Evolutionary conservation across 2,888 invertebrate species (phyloP).

Genomic region (Hipparchia semele): DNA sequence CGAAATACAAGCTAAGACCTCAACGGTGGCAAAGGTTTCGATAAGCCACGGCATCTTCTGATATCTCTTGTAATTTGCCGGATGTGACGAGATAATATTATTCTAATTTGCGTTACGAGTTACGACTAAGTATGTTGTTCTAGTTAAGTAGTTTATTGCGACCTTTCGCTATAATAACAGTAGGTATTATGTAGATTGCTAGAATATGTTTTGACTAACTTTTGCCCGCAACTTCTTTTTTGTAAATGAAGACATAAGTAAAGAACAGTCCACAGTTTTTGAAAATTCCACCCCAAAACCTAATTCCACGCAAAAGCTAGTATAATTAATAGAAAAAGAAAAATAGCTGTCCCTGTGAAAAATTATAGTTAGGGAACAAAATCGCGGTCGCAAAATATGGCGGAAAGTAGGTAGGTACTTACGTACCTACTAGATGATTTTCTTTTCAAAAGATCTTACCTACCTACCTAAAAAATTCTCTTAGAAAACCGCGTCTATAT

Average conservation of each 20-base stretch:
- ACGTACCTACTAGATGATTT: too few species aligned
- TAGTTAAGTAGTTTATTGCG: slow-evolving; percentile 32
- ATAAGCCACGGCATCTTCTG: slow-evolving; percentile 59
- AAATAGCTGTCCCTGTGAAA: too few species aligned
- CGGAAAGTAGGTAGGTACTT: too few species aligned
- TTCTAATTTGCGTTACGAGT: slow-evolving; percentile 48
- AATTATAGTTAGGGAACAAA: too few species aligned
- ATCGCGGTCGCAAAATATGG: too few species aligned
- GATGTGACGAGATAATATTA: slow-evolving; percentile 61
- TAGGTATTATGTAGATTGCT: slow-evolving; percentile 4
- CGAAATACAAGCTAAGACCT: slow-evolving; percentile 51
- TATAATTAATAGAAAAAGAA: too few species aligned
- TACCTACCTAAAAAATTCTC: background rate
- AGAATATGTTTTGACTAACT: background rate
- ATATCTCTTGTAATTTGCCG: slow-evolving; percentile 72
- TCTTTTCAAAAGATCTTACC: background rate
- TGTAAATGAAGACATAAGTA: too few species aligned
- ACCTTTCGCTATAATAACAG: background rate
- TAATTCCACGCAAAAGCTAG: too few species aligned
- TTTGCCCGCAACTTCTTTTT: too few species aligned
- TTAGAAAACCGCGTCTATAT: background rate
- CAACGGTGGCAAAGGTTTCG: slow-evolving; percentile 65
- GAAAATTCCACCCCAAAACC: too few species aligned
- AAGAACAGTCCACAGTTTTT: too few species aligned
- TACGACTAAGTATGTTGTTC: slow-evolving; percentile 15